Base-by-base conservation (phyloP, 2,888 invertebrate species). In the Ctena decussata region DNA sequence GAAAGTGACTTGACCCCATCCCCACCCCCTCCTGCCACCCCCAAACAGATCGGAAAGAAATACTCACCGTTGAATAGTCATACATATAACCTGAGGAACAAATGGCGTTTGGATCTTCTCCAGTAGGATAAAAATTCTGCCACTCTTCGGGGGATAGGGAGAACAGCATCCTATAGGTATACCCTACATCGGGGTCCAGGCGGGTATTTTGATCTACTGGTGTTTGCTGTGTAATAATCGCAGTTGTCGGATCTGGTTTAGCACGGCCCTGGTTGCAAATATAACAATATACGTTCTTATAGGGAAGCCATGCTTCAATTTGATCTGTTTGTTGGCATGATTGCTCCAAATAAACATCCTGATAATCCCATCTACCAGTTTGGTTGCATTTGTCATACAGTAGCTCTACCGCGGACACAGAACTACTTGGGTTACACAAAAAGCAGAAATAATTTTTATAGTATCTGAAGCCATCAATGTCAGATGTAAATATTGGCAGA, bases 231-330 rank as follows among this genome's bases (percentile, higher is more conserved):
- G n/a, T n/a, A n/a, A n/a, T n/a, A n/a, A n/a, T n/a, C n/a, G n/a
- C n/a, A n/a, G 32, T 8, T 69, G 69, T 69, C 5, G 60, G 60
- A 12, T 8, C 24, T 60, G 8, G 24, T n/a, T n/a, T 60, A 27
- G 8, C n/a, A n/a, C n/a, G n/a, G 2, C 46, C 46, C 3, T n/a
- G n/a, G 70, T 70, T 70, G 44, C 72, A 72, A 1, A 72, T 3
- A 24, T 72, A 72, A 39, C 72, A 72, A 35, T 41, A 41, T 2
- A 44, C 41, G n/a, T 46, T 72, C 24, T 72, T 72, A n/a, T 27
- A 72, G 1, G 72, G 72, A n/a, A 72, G 30, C 72, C 72, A 72
- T 41, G 27, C 27, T 24, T 6, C n/a, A 8, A 72, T 15, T 0
- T 30, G 2, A 1, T 6, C 30, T 12, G 12, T 44, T 37, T 44